Base-by-base conservation (phyloP, 2,888 invertebrate species). In the Drosophila ezoana region DNA sequence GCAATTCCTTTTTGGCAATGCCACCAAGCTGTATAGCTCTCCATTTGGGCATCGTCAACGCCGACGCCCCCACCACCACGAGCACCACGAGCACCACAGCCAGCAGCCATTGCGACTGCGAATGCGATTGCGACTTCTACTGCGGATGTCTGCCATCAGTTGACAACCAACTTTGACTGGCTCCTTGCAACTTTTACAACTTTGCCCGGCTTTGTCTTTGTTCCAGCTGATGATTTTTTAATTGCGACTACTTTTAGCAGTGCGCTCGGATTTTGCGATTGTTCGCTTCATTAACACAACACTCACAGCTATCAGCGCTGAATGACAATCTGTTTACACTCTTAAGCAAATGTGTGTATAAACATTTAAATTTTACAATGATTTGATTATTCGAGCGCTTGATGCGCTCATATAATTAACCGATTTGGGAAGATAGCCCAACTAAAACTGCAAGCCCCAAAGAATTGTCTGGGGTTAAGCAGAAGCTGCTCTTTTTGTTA, bases 161-260 rank as follows among this genome's bases (percentile, higher is more conserved):
- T 79, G 76, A 59, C 61, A 70, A 49, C 51, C 58, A 77, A 81
- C 84, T 83, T 80, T 68, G 49, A 43, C 73, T 66, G 58, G 54
- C 49, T 73, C 38, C 60, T 68, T 62, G 66, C 63, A 72, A 81
- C 73, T 84, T 81, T 72, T 71, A 73, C 87, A 79, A 79, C 76
- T 73, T 76, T 67, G 33, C 43, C 58, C 58, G 59, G 64, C 41
- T 59, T 68, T 66, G 64, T 45, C 65, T 63, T 59, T 79, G 69
- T 70, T 79, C 40, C 37, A 79, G 87, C 72, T 87, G 88, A 83
- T 83, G 86, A 85, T 87, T 87, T 83, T 83, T 83, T 87, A 87
- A 83, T 87, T 87, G 86, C 76, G 71, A 66, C 58, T 73, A 73
- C 83, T 61, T 79, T 81, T 47, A 32, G 60, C 48, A 63, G 54